Percentiles rank a stretch among this genome's conserved stretches.
Conservation (phyloP, 1,140 invertebrate genomes). For the Latrodectus geometricus region DNA sequence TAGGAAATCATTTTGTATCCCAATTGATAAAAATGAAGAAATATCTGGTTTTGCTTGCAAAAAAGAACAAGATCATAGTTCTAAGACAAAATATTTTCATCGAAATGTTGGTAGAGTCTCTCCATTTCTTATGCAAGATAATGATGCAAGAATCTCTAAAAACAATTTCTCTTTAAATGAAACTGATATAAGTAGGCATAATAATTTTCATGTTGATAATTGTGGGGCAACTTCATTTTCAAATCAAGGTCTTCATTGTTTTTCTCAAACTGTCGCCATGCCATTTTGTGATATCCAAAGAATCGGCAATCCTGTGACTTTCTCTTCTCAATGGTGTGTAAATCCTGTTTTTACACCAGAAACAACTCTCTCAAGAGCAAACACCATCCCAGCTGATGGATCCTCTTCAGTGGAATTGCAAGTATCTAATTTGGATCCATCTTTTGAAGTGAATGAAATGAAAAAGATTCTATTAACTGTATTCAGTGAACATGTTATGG, state of each 20-base stretch:
- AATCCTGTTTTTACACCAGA: neutral
- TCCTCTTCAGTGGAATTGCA: constrained; percentile 75
- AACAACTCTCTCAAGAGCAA: constrained; percentile 7
- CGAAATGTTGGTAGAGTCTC: constrained; percentile 55
- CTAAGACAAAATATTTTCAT: constrained; percentile 25
- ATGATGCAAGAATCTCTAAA: constrained; percentile 1
- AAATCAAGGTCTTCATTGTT: constrained; percentile 9
- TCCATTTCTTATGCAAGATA: constrained; percentile 52
- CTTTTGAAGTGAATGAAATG: constrained; percentile 79
- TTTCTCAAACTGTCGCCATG: constrained; percentile 18
- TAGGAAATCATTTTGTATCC: neutral
- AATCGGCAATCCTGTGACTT: constrained; percentile 12
- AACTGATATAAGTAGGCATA: neutral
- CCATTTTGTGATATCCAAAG: constrained; percentile 3
- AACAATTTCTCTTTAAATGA: constrained; percentile 19
- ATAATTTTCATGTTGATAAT: neutral
- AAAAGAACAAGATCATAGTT: constrained; percentile 26
- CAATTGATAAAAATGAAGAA: constrained; percentile 30
- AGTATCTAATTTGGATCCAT: constrained; percentile 82
- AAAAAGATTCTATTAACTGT: constrained; percentile 76
- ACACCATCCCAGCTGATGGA: neutral
- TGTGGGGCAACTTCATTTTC: constrained; percentile 8
- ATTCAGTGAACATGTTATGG: constrained; percentile 79
- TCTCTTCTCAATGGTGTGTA: constrained; percentile 18
- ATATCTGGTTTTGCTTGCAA: constrained; percentile 24